These are phyloP conservation scores for Eira barbara DNA, from an alignment of 2,113 vertebrate species.

Conservation along the genomic window DNA sequence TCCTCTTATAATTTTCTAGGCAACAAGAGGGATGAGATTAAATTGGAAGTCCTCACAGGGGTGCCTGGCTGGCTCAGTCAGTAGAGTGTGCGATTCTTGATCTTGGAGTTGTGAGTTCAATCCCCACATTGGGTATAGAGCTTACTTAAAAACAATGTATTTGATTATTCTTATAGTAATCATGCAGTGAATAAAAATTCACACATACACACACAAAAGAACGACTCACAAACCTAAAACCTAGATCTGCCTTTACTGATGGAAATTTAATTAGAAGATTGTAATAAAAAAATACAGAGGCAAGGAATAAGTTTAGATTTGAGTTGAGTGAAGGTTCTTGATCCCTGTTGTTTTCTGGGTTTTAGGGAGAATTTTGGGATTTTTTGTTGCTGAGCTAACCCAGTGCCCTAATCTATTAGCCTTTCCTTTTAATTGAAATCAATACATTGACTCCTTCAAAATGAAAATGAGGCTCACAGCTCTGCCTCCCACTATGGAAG, in stretches of 20 bases:
- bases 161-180: not conserved
- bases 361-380: not conserved
- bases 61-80: not conserved
- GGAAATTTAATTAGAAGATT: not conserved
- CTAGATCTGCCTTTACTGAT: not conserved
- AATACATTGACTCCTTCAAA: not conserved
- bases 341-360: not conserved
- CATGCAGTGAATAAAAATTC: not conserved
- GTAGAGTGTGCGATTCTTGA: not conserved
- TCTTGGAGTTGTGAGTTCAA: not conserved
- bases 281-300: not conserved
- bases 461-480: not conserved
- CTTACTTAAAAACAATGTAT: not conserved
- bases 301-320: not conserved
- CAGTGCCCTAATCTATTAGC: not conserved
- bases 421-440: not conserved
- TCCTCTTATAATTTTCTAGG: not conserved
- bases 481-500: rapidly evolving
- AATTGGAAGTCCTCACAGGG: not conserved
- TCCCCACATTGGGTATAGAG: not conserved
- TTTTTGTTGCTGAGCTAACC: not conserved
- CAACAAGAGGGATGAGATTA: not conserved
- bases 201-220: not conserved
- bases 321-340: not conserved
- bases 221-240: not conserved